phyloP scores from a whole-genome alignment of 1,140 invertebrate genomes.

The Meloidogyne exigua region DNA sequence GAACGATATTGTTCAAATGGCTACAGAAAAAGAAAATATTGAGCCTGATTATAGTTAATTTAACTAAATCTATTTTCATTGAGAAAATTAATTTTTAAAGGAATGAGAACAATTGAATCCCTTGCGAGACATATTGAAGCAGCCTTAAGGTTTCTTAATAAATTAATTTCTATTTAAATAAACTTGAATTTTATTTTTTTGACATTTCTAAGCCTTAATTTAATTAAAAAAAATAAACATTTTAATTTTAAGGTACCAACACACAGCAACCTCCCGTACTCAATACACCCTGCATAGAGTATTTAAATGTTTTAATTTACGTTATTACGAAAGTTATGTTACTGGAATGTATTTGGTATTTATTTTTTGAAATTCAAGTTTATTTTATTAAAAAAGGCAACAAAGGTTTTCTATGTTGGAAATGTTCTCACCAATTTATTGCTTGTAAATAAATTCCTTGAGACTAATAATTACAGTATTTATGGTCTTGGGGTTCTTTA shows the following conservation, averaged over 20 bases:
- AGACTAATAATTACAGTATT: conserved; percentile 66
- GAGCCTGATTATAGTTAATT: conserved; percentile 59
- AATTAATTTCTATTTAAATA: too few relatives aligned
- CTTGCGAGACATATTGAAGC: conserved; percentile 61
- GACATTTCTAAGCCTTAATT: too few relatives aligned
- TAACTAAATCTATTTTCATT: not conserved
- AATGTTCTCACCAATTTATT: conserved; percentile 66
- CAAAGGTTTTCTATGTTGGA: conserved; percentile 67
- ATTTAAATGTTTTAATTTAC: conserved; percentile 63
- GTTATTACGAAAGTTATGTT: conserved; percentile 62
- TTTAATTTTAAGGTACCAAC: conserved; percentile 54
- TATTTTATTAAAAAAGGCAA: conserved; percentile 64
- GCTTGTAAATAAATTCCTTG: conserved; percentile 68
- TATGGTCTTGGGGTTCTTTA: conserved; percentile 60
- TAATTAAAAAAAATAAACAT: too few relatives aligned
- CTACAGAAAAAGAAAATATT: conserved; percentile 64
- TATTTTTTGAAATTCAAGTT: not conserved
- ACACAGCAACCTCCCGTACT: conserved; percentile 62
- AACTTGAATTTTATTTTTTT: too few relatives aligned
- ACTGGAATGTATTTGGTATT: conserved; percentile 60
- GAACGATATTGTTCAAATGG: conserved; percentile 64
- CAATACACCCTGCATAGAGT: conserved; percentile 63
- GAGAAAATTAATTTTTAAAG: not conserved
- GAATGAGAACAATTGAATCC: conserved; percentile 61
- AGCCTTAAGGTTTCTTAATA: conserved; percentile 43